Base-by-base conservation (phyloP, 2,888 invertebrate species). In the Drosophila melanocephala region DNA sequence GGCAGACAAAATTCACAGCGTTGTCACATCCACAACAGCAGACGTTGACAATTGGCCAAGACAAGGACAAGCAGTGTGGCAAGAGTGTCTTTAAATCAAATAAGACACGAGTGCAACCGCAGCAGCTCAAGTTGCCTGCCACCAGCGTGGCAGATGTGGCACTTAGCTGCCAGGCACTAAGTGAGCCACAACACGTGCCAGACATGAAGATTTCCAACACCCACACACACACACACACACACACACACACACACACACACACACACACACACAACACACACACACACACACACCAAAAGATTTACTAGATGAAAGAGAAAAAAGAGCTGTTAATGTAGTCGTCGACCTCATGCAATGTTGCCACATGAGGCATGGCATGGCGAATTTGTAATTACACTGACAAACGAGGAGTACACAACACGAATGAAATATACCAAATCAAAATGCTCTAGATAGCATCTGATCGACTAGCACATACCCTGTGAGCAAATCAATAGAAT, bases 271-370 rank as follows among this genome's bases (percentile, higher is more conserved):
- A 5, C n/a, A 39, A 19, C 19, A 19, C 19, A 19, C 9, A 9
- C 39, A 35, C 52, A 26, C 44, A 52, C 59, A 42, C 53, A 61
- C 7, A 57, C n/a, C 3, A 14, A 44, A 16, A 37, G n/a, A 62
- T 35, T 19, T 47, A 59, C 42, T 42, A 35, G 47, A 22, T 70
- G 44, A 32, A 30, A n/a, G 42, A 57, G 30, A 35, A 35, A 32
- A 39, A 19, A 42, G 52, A 52, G 50, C 66, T 70, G 81, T 61
- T 86, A 76, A 89, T 89, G 71, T 89, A 89, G 84, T 75, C 89
- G 89, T 84, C 89, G 87, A 84, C 84, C 84, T 84, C 87, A 65
- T 72, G 74, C 72, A 58, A 65, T 62, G 52, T 67, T 75, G 64
- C 39, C 66, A 73, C 74, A 77, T 73, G 75, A 58, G 68, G 50